Evolutionary conservation across 2,113 vertebrate genomes (phyloP), one percentile per base, ranked within the genome.

Genomic region (Tragelaphus imberbis): DNA sequence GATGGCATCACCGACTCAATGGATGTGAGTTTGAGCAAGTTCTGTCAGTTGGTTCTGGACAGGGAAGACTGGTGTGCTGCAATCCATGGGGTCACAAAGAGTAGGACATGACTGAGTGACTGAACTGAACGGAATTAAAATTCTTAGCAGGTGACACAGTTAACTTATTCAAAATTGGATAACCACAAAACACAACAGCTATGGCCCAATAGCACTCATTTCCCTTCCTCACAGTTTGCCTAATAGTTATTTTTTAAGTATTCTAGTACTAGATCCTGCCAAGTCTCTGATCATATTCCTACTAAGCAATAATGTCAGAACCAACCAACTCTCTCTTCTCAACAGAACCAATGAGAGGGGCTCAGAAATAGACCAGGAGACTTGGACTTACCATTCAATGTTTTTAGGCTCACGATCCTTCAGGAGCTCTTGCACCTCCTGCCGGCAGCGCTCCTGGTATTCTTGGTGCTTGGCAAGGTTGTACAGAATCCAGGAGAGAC

Each of bases 401-500:
- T 98, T 97, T 2, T 80, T 2, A 40, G 94, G 91, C 40, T 99
- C 98, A 0, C 92, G 97, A 15, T 88, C 96, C 65, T 21, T 92
- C 68, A 98, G 71, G 5, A 98, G 96, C 21, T 97, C 94, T 40
- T 7, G 87, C 44, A 98, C 97, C 71, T 98, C 98, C 90, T 98
- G 90, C 51, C 97, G 95, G 86, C 98, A 98, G 95, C 94, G 97
- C 44, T 98, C 97, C 94, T 98, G 98, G 90, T 98, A 89, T 17
- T 98, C 97, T 0, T 97, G 98, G 89, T 98, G 98, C 65, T 10
- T 95, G 0, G 97, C 98, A 1, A 98, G 97, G 85, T 98, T 98
- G 86, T 98, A 98, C 65, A 98, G 95, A 79, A 94, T 28, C 98
- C 98, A 98, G 36, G 98, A 98, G 75, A 98, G 92, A 6, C 97